Percentiles rank a stretch among this genome's conserved stretches.
These are phyloP conservation scores for Didymodactylos carnosus DNA, from an alignment of 2,888 invertebrate species.

Conservation along the genomic window DNA sequence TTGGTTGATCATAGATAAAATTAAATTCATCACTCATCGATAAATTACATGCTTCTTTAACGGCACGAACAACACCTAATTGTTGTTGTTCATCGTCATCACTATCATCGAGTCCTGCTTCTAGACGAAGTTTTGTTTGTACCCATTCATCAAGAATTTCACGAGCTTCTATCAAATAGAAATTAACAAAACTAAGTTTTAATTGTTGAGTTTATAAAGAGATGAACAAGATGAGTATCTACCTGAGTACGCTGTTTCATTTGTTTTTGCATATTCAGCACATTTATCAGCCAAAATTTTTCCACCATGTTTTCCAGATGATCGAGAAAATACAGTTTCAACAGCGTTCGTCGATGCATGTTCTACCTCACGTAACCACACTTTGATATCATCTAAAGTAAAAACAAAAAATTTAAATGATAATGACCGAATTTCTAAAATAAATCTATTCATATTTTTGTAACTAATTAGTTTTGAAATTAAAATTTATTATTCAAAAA, in stretches of 20 bases:
- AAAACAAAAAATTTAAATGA: background rate
- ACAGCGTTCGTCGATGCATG: conserved; percentile 25
- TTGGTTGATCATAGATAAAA: conserved; percentile 20
- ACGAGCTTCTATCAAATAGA: conserved; percentile 21
- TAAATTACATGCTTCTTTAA: background rate
- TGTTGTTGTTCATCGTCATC: background rate
- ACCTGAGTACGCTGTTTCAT: background rate
- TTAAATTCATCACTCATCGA: conserved; percentile 11
- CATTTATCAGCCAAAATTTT: background rate
- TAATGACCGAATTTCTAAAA: too few relatives aligned
- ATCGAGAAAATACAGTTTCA: conserved; percentile 22
- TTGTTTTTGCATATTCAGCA: background rate
- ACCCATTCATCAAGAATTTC: conserved; percentile 30
- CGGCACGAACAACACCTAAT: background rate
- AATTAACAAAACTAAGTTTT: background rate
- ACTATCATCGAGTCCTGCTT: background rate
- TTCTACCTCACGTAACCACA: conserved; percentile 24
- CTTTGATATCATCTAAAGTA: background rate
- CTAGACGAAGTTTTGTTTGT: conserved; percentile 18
- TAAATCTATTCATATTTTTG: too few relatives aligned
- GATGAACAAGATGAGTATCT: background rate
- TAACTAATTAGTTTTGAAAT: too few relatives aligned
- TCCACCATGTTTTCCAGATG: background rate
- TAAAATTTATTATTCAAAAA: too few relatives aligned
- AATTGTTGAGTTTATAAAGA: background rate